These are phyloP conservation scores for Frankliniella fusca DNA, from an alignment of 2,888 invertebrate genomes.

Conservation along the genomic window DNA sequence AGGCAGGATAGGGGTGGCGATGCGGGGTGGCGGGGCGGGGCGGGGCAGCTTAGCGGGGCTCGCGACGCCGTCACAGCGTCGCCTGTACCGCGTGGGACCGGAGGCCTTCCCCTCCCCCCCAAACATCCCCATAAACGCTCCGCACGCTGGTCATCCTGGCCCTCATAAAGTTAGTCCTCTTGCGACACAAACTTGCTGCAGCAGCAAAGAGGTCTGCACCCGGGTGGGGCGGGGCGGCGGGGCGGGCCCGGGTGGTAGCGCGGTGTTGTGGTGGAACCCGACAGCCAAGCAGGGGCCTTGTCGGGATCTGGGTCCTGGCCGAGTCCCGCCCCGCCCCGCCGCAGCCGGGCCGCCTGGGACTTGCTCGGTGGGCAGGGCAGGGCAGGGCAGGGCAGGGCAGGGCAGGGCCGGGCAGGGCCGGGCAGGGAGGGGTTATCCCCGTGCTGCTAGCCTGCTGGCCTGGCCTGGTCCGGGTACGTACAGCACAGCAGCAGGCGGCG, in stretches of 20 bases:
- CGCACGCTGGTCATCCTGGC: background rate
- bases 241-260: background rate
- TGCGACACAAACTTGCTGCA: background rate
- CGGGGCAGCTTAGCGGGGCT: background rate
- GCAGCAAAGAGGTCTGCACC: background rate
- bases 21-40: background rate
- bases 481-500: too few relatives aligned
- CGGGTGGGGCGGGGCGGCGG: background rate
- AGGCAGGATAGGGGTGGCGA: background rate
- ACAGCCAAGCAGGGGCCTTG: too few relatives aligned
- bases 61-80: background rate
- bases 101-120: too few relatives aligned
- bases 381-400: too few relatives aligned
- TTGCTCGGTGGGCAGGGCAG: background rate
- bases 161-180: background rate
- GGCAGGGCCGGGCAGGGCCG: too few relatives aligned
- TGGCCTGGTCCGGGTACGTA: too few relatives aligned
- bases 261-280: background rate
- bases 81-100: background rate
- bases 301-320: too few relatives aligned
- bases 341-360: background rate
- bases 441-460: too few relatives aligned
- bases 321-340: background rate
- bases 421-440: too few relatives aligned
- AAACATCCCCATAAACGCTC: conserved; percentile 2